These are phyloP conservation scores for Xenopus tropicalis DNA, from an alignment of 2,113 vertebrate species.

Conservation along the genomic window DNA sequence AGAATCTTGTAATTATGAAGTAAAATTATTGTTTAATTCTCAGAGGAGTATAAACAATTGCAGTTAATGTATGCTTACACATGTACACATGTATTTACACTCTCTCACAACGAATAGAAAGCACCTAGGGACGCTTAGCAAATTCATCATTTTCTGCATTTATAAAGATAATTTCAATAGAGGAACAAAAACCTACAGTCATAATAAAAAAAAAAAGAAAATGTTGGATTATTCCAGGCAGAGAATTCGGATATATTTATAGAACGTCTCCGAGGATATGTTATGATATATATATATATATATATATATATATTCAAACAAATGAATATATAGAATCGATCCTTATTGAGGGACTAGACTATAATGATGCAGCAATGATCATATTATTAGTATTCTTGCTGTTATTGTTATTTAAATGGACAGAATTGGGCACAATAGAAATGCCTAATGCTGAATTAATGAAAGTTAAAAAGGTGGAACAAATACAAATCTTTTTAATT, in stretches of 20 bases:
- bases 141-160: slow-evolving; percentile 39
- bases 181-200: not conserved
- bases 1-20: slow-evolving; percentile 33
- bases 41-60: slow-evolving; percentile 25
- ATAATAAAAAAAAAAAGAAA: slow-evolving; percentile 10
- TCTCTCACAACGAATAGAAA: slow-evolving; percentile 16
- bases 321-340: too few species aligned
- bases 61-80: slow-evolving; percentile 43
- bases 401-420: too few species aligned
- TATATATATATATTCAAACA: too few species aligned
- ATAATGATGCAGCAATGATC: too few species aligned
- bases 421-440: too few species aligned
- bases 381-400: too few species aligned
- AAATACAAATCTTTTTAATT: too few species aligned
- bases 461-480: too few species aligned
- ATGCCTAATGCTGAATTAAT: too few species aligned
- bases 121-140: slow-evolving; percentile 31
- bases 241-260: not conserved
- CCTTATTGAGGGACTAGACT: too few species aligned
- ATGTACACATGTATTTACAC: slow-evolving; percentile 44
- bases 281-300: not conserved
- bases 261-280: not conserved
- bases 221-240: not conserved
- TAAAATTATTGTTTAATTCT: slow-evolving; percentile 43
- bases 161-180: slow-evolving; percentile 32